phyloP scores from a whole-genome alignment of 2,888 invertebrate species.

The Chaetogeoica ovagalla region DNA sequence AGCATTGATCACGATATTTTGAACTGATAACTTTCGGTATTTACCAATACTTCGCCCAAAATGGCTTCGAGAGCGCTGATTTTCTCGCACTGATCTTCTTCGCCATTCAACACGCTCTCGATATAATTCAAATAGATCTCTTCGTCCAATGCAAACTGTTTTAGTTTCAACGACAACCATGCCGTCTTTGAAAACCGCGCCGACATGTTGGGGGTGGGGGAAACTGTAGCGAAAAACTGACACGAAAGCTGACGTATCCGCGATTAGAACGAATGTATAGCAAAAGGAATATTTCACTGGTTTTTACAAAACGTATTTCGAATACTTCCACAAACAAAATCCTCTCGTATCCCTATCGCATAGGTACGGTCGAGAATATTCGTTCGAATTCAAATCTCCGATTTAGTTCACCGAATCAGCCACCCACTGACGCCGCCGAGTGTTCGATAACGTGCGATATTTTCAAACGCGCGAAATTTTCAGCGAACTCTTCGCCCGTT shows the following conservation, averaged over 20 bases:
- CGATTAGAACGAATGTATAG: not conserved
- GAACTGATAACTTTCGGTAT: conserved; percentile 57
- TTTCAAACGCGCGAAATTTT: too few species aligned
- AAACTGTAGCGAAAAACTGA: not conserved
- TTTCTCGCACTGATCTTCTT: conserved; percentile 80
- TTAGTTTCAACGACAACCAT: conserved; percentile 80
- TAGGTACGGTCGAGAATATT: too few species aligned
- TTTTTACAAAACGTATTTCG: too few species aligned
- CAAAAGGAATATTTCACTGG: too few species aligned
- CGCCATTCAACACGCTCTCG: conserved; percentile 80
- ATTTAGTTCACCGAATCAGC: too few species aligned
- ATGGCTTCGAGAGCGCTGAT: conserved; percentile 81
- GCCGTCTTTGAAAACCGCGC: conserved; percentile 59
- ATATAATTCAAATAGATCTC: conserved; percentile 83
- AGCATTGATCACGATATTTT: too few species aligned
- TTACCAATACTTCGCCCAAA: conserved; percentile 78
- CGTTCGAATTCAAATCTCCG: too few species aligned
- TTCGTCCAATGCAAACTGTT: conserved; percentile 81
- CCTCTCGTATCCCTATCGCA: too few species aligned
- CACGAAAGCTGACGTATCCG: not conserved
- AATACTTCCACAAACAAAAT: too few species aligned
- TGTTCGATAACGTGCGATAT: too few species aligned
- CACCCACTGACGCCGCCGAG: too few species aligned
- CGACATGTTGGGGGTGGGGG: conserved; percentile 3
- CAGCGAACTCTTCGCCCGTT: not conserved